A percentile compares a stretch with the other conserved stretches of the same genome.
Evolutionary conservation across 2,113 vertebrate species (phyloP).

Genomic region (Genyomyrus donnyi): DNA sequence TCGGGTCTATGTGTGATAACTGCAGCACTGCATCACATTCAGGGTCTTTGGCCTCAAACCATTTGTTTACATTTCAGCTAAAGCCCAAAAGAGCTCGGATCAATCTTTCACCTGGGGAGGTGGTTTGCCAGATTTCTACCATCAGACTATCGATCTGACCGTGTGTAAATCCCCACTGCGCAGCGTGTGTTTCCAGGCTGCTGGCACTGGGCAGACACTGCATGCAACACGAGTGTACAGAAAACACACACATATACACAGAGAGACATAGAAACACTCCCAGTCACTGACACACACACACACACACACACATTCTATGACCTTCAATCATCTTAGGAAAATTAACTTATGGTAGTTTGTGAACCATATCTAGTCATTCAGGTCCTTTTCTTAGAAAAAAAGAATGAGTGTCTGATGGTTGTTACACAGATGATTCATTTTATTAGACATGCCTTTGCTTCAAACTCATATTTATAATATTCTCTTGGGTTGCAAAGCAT

Average conservation of each 20-base stretch:
- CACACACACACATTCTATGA: background rate
- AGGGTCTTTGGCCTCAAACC: slow-evolving; percentile 11
- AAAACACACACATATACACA: background rate
- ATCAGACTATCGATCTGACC: slow-evolving; percentile 4
- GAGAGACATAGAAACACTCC: background rate
- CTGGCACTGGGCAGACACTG: background rate
- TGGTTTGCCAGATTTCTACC: background rate
- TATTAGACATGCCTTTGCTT: background rate
- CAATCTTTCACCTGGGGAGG: background rate
- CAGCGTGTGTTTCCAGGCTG: background rate
- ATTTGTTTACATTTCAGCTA: slow-evolving; percentile 2
- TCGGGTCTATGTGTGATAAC: background rate
- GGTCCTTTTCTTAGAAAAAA: background rate
- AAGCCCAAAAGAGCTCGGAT: background rate
- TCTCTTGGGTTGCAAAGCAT: background rate
- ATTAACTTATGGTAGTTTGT: background rate
- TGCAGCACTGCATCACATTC: background rate
- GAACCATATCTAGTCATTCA: background rate
- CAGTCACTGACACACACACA: background rate
- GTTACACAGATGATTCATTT: background rate
- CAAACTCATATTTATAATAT: background rate
- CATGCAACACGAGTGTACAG: background rate
- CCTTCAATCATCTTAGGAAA: background rate
- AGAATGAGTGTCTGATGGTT: background rate
- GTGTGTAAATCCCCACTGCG: background rate